A percentile compares a stretch with the other conserved stretches of the same genome.
Conservation (phyloP, 1,140 invertebrate species). For the Brachionus sp. region DNA sequence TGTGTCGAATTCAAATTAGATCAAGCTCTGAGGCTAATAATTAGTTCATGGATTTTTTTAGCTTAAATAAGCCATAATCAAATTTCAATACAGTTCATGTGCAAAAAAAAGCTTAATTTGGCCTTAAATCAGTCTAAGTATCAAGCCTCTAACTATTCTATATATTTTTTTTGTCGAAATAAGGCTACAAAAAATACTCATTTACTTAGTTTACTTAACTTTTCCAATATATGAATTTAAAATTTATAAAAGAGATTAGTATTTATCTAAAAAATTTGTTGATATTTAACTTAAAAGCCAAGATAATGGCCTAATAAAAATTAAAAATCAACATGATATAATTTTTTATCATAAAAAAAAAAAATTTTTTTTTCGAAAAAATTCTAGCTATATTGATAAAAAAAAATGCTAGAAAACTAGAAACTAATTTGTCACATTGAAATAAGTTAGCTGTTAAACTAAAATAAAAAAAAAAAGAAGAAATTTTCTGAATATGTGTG, state of each 20-base stretch:
- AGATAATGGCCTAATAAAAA: slow-evolving; percentile 3
- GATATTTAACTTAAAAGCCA: background rate
- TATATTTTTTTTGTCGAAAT: background rate
- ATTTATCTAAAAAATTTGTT: background rate
- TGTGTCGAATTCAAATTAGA: background rate
- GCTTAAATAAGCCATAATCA: background rate
- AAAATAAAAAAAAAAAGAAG: background rate
- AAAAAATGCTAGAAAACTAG: background rate
- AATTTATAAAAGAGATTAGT: background rate
- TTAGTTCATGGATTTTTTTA: background rate
- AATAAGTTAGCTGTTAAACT: background rate
- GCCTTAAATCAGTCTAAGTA: background rate
- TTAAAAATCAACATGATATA: slow-evolving; percentile 1
- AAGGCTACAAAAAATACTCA: background rate
- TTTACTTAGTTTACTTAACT: background rate
- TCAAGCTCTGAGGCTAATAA: background rate
- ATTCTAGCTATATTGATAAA: background rate
- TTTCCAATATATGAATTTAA: background rate
- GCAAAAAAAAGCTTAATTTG: background rate
- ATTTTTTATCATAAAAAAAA: background rate
- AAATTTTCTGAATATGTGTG: background rate
- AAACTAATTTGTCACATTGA: background rate
- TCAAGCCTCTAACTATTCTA: background rate
- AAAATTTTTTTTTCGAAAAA: background rate
- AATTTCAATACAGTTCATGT: background rate